phyloP scores from a whole-genome alignment of 2,113 vertebrate species.

The Mesoclemmys tuberculata region DNA sequence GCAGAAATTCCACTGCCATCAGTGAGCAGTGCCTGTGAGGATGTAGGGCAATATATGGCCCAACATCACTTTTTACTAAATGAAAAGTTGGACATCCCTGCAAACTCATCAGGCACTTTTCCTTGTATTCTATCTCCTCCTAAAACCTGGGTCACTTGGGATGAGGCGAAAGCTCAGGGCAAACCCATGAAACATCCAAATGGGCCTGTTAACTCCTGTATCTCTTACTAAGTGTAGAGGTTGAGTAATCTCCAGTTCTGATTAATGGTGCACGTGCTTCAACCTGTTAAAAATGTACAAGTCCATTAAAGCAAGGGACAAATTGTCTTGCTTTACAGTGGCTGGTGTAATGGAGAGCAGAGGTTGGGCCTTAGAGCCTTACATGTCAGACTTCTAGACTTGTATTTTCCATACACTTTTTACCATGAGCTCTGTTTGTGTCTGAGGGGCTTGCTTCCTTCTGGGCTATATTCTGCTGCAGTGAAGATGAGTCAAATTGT shows the following conservation, averaged over 20 bases:
- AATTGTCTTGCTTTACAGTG: neutral
- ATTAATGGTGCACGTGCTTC: neutral
- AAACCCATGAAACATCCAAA: neutral
- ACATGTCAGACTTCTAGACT: neutral
- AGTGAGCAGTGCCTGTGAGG: neutral
- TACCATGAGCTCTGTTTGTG: neutral
- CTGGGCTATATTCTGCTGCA: neutral
- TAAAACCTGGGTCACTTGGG: neutral
- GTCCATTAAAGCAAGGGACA: neutral
- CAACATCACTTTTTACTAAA: neutral
- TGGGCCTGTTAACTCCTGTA: neutral
- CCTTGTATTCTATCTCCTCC: neutral
- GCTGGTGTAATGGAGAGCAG: rapidly evolving
- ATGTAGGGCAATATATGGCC: neutral
- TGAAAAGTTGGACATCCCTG: neutral
- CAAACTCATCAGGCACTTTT: neutral
- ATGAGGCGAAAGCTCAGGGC: neutral
- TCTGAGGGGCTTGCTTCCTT: neutral
- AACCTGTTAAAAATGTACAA: neutral
- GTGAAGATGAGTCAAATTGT: neutral
- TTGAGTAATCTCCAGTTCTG: neutral
- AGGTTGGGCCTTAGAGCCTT: neutral
- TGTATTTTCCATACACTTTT: neutral
- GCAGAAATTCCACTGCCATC: neutral
- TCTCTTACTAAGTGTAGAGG: neutral